Evolutionary conservation across 2,888 invertebrate species (phyloP).

Genomic region (Mamestra brassicae): DNA sequence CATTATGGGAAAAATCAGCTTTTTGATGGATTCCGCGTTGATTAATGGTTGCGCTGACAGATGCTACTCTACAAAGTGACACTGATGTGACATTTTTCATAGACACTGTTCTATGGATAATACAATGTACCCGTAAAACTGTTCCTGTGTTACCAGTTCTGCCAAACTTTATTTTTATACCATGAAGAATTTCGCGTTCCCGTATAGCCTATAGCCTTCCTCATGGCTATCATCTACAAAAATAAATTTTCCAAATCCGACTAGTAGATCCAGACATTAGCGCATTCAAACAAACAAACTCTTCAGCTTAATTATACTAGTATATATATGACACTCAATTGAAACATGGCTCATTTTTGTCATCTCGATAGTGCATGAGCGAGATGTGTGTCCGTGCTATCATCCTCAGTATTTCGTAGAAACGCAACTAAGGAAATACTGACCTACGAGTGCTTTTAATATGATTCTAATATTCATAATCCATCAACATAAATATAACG

Average conservation of each 20-base stretch:
- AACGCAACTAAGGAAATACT: not conserved
- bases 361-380: no score
- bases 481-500: not conserved
- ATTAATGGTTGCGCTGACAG: not conserved
- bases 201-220: no score
- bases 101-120: not conserved
- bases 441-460: constrained; percentile 8
- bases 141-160: not conserved
- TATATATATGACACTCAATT: not conserved
- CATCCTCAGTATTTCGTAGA: not conserved
- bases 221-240: no score
- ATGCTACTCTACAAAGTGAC: not conserved
- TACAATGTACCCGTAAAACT: not conserved
- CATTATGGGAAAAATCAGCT: not conserved
- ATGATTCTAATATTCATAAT: constrained; percentile 6
- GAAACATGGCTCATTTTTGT: not conserved
- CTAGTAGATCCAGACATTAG: no score
- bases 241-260: no score
- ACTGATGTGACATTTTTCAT: no score
- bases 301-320: no score
- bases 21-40: not conserved
- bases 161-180: not conserved
- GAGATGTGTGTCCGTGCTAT: not conserved
- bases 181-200: not conserved
- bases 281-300: no score